Base-by-base conservation (phyloP, 2,888 invertebrate genomes). In the Lasius platythorax region DNA sequence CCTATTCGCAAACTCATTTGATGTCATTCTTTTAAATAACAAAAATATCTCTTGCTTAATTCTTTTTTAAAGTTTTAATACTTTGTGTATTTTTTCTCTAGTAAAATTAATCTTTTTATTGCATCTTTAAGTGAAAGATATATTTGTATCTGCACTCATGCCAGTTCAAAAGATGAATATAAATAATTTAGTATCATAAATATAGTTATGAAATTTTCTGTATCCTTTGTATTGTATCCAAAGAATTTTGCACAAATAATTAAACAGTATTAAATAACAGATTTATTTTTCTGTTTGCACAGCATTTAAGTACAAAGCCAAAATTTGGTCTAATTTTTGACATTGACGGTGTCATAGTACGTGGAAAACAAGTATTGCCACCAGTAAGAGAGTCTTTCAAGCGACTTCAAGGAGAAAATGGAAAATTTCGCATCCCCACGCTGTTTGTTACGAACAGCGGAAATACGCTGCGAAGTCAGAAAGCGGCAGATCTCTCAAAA, bases 391-490 rank as follows among this genome's bases (percentile, higher is more conserved):
- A 96, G 85, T 96, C 96, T 2, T 96, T 97, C 91, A 94, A 95
- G 37, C 93, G 95, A 67, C 93, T 97, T 23, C 95, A 95, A 11
- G 96, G 96, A 88, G 88, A 94, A 8, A 92, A 95, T 86, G 96
- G 96, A 12, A 95, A 96, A 86, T 97, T 97, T 92, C 93, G 95
- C 64, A 95, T 97, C 40, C 97, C 97, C 2, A 96, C 96, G 0
- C 95, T 96, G 15, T 96, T 97, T 93, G 96, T 97, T 28, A 97
- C 97, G 0, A 97, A 97, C 94, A 97, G 97, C 73, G 96, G 97
- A 9, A 97, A 96, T 92, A 95, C 96, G 6, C 92, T 96, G 82
- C 94, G 96, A 73, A 95, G 95, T 83, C 95, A 95, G 82, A 97
- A 96, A 92, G 97, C 97, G 0, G 93, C 95, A 43, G 96, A 96